Percentiles rank a stretch among this genome's conserved stretches.
These are phyloP conservation scores for Limnephilus marmoratus DNA, from an alignment of 2,888 invertebrate genomes.

Conservation along the genomic window DNA sequence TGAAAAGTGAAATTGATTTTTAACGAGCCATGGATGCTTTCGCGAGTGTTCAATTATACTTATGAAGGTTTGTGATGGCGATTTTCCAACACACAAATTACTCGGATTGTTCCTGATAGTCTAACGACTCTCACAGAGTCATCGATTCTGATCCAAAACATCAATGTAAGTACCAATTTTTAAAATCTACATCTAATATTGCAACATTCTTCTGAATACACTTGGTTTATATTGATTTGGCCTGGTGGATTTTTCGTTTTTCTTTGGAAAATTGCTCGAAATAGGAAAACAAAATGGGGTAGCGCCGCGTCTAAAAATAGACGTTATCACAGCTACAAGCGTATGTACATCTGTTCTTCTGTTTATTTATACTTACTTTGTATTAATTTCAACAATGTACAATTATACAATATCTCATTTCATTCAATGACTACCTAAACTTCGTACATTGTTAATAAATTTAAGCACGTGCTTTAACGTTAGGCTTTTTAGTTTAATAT, in stretches of 20 bases:
- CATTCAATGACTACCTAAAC: not conserved
- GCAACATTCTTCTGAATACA: not conserved
- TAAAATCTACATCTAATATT: not conserved
- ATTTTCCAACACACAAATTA: not conserved
- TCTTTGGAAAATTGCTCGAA: constrained; percentile 24
- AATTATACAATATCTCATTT: not conserved
- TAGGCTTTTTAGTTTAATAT: not conserved
- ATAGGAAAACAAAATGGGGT: constrained; percentile 59
- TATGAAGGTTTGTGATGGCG: constrained; percentile 28
- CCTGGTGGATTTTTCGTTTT: not conserved
- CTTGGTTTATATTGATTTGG: not conserved
- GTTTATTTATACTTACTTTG: constrained; percentile 42
- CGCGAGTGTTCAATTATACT: not conserved
- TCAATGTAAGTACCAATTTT: constrained; percentile 29
- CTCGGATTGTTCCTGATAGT: constrained; percentile 8
- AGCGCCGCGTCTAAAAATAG: constrained; percentile 58
- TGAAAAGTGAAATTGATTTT: constrained; percentile 29
- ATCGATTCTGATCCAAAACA: constrained; percentile 26
- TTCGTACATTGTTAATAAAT: not conserved
- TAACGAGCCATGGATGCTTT: constrained; percentile 6
- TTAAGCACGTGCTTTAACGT: not conserved
- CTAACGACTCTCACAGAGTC: not conserved
- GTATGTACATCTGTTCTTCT: constrained; percentile 39
- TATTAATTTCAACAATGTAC: constrained; percentile 3
- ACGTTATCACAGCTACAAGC: constrained; percentile 44